These are phyloP conservation scores for Andrena chrysosceles DNA, from an alignment of 2,888 invertebrate species.

Conservation along the genomic window DNA sequence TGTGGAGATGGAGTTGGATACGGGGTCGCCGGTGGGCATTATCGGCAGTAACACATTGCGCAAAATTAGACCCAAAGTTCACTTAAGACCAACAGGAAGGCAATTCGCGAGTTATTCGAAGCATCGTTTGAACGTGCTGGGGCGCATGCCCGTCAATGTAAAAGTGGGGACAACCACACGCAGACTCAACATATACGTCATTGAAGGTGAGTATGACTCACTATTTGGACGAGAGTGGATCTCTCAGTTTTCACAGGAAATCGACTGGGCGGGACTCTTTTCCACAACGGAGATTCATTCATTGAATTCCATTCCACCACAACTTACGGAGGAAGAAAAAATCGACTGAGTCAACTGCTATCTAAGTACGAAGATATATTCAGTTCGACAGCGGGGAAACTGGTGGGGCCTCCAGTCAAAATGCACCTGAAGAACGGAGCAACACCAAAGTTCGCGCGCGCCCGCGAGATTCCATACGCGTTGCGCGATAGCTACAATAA, in stretches of 20 bases:
- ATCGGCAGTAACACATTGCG: not conserved
- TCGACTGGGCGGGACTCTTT: not conserved
- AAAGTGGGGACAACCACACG: not conserved
- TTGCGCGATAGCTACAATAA: not conserved
- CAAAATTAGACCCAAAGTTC: not conserved
- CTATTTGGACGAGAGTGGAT: not conserved
- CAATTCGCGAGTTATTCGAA: not conserved
- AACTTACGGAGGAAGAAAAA: not conserved
- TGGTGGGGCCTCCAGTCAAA: not conserved
- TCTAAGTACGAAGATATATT: not conserved
- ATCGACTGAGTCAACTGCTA: not conserved
- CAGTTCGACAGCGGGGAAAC: not conserved
- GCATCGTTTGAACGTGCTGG: not conserved
- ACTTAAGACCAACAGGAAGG: not conserved
- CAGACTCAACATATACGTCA: not conserved
- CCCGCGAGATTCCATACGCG: conserved; percentile 1
- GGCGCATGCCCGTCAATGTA: not conserved
- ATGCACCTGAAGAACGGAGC: not conserved
- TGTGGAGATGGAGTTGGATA: not conserved
- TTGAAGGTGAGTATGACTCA: not conserved
- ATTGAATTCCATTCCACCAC: not conserved
- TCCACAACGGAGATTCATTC: not conserved
- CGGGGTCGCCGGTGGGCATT: not conserved
- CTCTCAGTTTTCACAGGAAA: not conserved
- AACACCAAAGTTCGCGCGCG: not conserved